Conservation (phyloP, 2,113 vertebrate genomes). For the Meriones unguiculatus region DNA sequence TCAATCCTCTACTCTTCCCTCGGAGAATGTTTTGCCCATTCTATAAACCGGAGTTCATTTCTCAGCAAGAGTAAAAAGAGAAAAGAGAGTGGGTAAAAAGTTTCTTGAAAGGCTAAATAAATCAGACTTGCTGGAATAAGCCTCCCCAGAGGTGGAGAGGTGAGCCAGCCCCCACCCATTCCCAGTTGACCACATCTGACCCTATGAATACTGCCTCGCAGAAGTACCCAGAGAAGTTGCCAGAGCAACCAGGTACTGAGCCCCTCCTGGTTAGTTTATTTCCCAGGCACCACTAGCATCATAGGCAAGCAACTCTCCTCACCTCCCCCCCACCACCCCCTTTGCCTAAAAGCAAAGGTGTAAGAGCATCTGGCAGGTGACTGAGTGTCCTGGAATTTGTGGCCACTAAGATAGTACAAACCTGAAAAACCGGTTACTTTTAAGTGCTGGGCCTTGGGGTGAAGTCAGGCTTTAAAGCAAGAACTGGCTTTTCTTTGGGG, state of each 20-base stretch:
- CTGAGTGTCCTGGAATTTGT: background rate
- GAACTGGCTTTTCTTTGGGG: background rate
- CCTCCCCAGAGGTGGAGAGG: background rate
- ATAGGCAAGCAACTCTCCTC: background rate
- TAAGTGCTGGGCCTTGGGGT: background rate
- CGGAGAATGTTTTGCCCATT: background rate
- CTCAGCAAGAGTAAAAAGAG: slow-evolving; percentile 1
- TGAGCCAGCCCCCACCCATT: background rate
- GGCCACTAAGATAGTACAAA: background rate
- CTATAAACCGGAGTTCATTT: background rate
- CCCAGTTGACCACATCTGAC: too few species aligned
- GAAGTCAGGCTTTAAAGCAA: background rate
- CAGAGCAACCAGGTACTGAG: background rate
- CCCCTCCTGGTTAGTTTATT: background rate
- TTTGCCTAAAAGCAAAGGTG: background rate
- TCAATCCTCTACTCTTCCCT: background rate
- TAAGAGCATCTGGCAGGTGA: background rate
- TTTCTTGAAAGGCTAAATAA: background rate
- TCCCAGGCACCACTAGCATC: background rate
- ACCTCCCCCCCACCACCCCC: background rate
- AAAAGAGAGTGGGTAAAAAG: background rate
- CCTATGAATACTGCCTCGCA: background rate
- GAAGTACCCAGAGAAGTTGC: background rate
- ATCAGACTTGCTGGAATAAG: background rate
- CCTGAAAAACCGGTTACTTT: slow-evolving; percentile 61